Percentiles rank a stretch among this genome's conserved stretches.
Evolutionary conservation across 2,888 invertebrate genomes (phyloP).

Genomic region (Thalpophila matura): DNA sequence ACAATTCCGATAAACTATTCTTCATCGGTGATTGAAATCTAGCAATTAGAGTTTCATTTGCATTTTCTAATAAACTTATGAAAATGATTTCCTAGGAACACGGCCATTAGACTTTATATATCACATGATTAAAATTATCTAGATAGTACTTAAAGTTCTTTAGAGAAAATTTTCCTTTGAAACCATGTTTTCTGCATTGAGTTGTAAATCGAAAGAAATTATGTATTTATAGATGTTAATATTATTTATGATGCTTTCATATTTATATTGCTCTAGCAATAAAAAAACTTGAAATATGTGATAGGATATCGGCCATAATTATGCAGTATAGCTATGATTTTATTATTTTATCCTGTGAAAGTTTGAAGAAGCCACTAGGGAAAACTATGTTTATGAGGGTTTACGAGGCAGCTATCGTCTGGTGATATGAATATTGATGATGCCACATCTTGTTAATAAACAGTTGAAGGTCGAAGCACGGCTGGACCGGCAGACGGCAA

Average conservation of each 20-base stretch:
- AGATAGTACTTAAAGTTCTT: background rate
- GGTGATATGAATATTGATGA: background rate
- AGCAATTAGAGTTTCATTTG: constrained; percentile 1
- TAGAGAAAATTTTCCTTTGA: constrained; percentile 8
- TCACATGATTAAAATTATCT: constrained; percentile 6
- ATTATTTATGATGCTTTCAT: background rate
- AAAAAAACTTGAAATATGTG: constrained; percentile 1
- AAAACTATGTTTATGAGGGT: background rate
- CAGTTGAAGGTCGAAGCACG: too few species aligned
- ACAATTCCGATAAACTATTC: background rate
- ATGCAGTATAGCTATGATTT: background rate
- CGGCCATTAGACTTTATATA: constrained; percentile 8
- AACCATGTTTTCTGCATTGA: background rate
- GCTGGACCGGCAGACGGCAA: too few species aligned
- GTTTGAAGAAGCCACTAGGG: background rate
- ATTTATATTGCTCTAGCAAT: background rate
- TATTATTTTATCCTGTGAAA: background rate
- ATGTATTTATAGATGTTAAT: background rate
- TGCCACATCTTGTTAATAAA: constrained; percentile 4
- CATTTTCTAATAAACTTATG: constrained; percentile 8
- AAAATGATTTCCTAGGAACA: constrained; percentile 7
- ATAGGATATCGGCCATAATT: background rate
- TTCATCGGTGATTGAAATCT: constrained; percentile 7
- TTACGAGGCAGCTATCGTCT: background rate
- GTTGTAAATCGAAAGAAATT: constrained; percentile 3